Percentiles rank a stretch among this genome's conserved stretches.
phyloP scores from a whole-genome alignment of 2,113 vertebrate species.

The Atrichornis clamosus region DNA sequence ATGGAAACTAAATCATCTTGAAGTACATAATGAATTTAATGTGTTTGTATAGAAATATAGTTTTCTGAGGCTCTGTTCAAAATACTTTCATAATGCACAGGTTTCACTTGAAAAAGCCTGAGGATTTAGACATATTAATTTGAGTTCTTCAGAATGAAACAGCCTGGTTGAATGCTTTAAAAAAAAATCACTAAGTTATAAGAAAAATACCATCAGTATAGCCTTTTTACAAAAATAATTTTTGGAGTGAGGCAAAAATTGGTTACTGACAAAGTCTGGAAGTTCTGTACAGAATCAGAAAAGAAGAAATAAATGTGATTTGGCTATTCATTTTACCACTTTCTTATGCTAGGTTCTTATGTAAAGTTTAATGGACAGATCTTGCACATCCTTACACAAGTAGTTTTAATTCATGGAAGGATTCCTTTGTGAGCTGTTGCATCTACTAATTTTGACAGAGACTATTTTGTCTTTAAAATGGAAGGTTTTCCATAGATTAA shows the following conservation, averaged over 20 bases:
- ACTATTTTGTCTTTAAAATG: neutral
- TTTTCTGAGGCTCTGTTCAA: neutral
- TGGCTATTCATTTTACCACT: neutral
- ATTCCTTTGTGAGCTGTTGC: neutral
- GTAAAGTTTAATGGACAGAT: neutral
- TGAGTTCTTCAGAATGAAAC: neutral
- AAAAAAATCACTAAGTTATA: neutral
- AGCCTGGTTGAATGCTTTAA: neutral
- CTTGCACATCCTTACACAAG: neutral
- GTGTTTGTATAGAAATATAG: neutral
- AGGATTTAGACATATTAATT: neutral
- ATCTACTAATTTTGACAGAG: neutral
- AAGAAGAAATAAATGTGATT: neutral
- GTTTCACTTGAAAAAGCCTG: neutral
- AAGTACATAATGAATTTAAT: neutral
- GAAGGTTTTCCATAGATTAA: neutral
- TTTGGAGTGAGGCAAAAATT: neutral
- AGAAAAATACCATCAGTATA: neutral
- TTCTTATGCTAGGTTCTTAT: neutral
- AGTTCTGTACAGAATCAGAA: neutral
- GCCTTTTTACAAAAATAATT: neutral
- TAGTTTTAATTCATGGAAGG: neutral
- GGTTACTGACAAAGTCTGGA: neutral
- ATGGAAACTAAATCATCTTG: neutral
- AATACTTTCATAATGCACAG: neutral